Evolutionary conservation across 2,797 vertebrate species (phyloP).

Genomic region (Australoheros facetus): DNA sequence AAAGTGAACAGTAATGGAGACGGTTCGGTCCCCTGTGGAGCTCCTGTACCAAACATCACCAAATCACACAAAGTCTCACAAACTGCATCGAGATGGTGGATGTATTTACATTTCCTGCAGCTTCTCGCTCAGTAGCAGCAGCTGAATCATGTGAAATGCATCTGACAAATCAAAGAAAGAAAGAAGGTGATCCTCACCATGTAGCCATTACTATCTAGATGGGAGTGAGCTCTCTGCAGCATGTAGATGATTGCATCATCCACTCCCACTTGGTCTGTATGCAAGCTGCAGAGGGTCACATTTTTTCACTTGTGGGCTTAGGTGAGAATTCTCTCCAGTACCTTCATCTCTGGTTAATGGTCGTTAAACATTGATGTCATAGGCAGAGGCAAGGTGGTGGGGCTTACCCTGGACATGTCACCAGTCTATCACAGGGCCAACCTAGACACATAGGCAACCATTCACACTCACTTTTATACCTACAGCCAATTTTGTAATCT

Average conservation of each 20-base stretch:
- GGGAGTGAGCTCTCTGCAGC: background rate
- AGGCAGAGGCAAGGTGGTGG: background rate
- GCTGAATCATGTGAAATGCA: background rate
- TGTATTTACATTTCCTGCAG: background rate
- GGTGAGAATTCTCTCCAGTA: background rate
- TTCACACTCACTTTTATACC: background rate
- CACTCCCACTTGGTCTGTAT: background rate
- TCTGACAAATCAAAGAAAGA: background rate
- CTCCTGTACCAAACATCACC: background rate
- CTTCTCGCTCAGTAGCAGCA: background rate
- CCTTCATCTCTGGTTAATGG: background rate
- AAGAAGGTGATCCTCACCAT: slow-evolving; percentile 3
- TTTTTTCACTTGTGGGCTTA: background rate
- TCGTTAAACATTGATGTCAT: background rate
- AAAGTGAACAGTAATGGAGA: background rate
- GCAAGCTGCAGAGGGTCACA: background rate
- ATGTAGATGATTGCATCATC: background rate
- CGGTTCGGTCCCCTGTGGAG: background rate
- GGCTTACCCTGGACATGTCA: background rate
- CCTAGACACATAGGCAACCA: background rate
- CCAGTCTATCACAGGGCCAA: background rate
- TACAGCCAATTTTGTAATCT: background rate
- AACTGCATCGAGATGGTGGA: background rate
- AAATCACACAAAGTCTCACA: too few species aligned
- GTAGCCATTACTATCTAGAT: background rate